These are phyloP conservation scores for Resseliella maxima DNA, from an alignment of 2,888 invertebrate genomes.

Conservation along the genomic window DNA sequence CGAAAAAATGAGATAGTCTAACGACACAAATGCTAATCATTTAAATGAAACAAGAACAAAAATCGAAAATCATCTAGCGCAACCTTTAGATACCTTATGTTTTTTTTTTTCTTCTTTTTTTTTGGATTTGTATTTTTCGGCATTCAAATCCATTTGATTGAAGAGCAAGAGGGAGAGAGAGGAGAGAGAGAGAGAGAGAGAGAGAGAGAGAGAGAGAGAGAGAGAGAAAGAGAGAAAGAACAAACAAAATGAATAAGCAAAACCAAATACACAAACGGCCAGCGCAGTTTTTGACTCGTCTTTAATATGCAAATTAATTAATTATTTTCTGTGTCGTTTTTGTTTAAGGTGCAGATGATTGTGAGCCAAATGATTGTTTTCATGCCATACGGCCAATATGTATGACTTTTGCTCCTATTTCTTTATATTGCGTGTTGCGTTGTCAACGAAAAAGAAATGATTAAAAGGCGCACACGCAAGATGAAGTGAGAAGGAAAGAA, in stretches of 20 bases:
- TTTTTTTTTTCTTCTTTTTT: not conserved
- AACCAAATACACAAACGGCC: not conserved
- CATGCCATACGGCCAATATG: not conserved
- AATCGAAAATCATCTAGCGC: no score
- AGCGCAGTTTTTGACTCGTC: not conserved
- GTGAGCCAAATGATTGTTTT: conserved; percentile 29
- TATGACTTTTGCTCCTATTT: not conserved
- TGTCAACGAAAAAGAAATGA: no score
- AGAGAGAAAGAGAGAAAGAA: not conserved
- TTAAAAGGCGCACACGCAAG: not conserved
- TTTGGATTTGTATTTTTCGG: no score
- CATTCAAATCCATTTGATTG: no score
- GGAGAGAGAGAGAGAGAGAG: no score
- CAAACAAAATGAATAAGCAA: not conserved
- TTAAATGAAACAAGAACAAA: no score
- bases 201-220: not conserved
- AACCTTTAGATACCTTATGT: no score
- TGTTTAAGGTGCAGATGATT: conserved; percentile 30
- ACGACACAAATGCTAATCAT: no score
- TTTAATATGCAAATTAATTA: conserved; percentile 51
- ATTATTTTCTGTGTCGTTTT: conserved; percentile 11
- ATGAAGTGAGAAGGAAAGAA: not conserved
- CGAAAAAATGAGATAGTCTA: no score
- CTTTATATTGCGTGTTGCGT: not conserved
- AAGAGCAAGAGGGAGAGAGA: no score